Evolutionary conservation across 1,140 invertebrate species (phyloP).

Genomic region (Hetaerina americana): DNA sequence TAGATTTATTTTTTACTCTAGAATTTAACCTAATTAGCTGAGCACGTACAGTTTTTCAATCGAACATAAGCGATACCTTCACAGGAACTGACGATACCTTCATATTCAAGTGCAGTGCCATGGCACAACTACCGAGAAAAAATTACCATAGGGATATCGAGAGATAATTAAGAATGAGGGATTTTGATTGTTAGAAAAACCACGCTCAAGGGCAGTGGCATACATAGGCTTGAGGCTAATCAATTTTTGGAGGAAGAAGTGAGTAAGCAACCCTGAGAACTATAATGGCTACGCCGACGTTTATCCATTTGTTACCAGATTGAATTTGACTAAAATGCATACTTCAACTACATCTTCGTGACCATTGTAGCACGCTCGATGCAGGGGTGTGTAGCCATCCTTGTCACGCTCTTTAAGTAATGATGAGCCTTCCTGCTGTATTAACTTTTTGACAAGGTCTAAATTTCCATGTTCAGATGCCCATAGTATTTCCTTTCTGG

Average conservation of each 20-base stretch:
- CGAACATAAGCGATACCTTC: too few relatives aligned
- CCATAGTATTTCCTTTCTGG: slow-evolving; percentile 54
- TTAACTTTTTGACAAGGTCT: slow-evolving; percentile 45
- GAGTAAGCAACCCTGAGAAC: not conserved
- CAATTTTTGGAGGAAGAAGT: not conserved
- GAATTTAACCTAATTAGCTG: too few relatives aligned
- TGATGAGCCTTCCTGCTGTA: slow-evolving; percentile 38
- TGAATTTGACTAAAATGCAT: slow-evolving; percentile 12
- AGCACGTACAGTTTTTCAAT: too few relatives aligned
- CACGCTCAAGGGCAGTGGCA: too few relatives aligned
- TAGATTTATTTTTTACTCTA: too few relatives aligned
- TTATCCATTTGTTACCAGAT: slow-evolving; percentile 3
- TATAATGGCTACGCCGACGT: slow-evolving; percentile 4
- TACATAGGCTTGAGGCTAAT: too few relatives aligned
- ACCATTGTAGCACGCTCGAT: slow-evolving; percentile 84
- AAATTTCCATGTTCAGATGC: slow-evolving; percentile 71
- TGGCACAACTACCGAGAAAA: too few relatives aligned
- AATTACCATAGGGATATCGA: too few relatives aligned
- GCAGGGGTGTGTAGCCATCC: slow-evolving; percentile 84
- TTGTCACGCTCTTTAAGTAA: slow-evolving; percentile 59
- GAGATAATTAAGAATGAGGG: too few relatives aligned
- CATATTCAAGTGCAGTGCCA: too few relatives aligned
- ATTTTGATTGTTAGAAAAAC: too few relatives aligned
- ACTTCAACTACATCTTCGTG: slow-evolving; percentile 62
- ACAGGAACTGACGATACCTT: too few relatives aligned